A percentile compares a stretch with the other conserved stretches of the same genome.
phyloP scores from a whole-genome alignment of 2,888 invertebrate genomes.

The Leptinotarsa juncta region DNA sequence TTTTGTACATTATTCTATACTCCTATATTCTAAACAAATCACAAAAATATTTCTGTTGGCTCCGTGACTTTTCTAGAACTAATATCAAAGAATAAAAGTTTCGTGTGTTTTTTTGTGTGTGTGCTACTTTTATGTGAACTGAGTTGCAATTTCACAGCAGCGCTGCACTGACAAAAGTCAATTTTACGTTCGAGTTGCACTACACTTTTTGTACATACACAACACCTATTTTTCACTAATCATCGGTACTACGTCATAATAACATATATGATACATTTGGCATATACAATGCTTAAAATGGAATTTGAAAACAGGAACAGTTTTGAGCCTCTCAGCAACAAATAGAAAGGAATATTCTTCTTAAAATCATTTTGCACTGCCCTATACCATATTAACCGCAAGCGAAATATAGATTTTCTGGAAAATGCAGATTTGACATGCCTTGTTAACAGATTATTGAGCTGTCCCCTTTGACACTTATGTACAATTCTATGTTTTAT shows the following conservation, averaged over 20 bases:
- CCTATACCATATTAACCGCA: too few relatives aligned
- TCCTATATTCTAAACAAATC: slow-evolving; percentile 67
- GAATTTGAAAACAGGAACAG: slow-evolving; percentile 22
- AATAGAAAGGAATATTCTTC: too few relatives aligned
- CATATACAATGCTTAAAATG: slow-evolving; percentile 50
- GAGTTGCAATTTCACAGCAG: slow-evolving; percentile 51
- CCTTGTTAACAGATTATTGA: too few relatives aligned
- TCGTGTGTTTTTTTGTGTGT: slow-evolving; percentile 51
- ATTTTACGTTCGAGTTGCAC: slow-evolving; percentile 59
- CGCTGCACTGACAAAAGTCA: slow-evolving; percentile 50
- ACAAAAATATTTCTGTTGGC: slow-evolving; percentile 67
- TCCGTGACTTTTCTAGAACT: slow-evolving; percentile 59
- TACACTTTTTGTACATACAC: slow-evolving; percentile 65
- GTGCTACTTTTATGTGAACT: slow-evolving; percentile 59
- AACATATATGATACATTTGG: slow-evolving; percentile 67
- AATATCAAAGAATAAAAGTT: slow-evolving; percentile 56
- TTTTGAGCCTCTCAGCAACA: neutral
- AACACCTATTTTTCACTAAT: slow-evolving; percentile 60
- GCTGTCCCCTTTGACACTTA: too few relatives aligned
- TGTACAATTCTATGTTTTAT: too few relatives aligned
- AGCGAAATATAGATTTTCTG: too few relatives aligned
- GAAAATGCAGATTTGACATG: too few relatives aligned
- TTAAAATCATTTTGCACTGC: too few relatives aligned
- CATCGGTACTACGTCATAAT: slow-evolving; percentile 62
- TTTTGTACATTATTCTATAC: slow-evolving; percentile 68